Conservation (phyloP, 2,113 vertebrate species). For the Seriola rivoliana region DNA sequence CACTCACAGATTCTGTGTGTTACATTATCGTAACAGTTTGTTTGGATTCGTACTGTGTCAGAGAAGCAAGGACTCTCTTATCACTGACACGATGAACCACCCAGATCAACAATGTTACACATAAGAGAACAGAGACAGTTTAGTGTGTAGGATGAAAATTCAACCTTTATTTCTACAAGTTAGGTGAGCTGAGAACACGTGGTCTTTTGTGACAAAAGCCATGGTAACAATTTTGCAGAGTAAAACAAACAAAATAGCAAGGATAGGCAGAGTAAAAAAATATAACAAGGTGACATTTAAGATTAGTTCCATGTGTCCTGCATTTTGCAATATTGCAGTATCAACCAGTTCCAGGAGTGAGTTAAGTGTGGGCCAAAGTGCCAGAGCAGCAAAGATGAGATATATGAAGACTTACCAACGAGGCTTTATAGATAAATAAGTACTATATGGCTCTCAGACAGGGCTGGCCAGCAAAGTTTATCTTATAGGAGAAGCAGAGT, state of each 20-base stretch:
- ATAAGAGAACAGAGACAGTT: background rate
- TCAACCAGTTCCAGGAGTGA: background rate
- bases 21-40: slow-evolving; percentile 6
- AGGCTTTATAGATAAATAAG: background rate
- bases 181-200: background rate
- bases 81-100: slow-evolving; percentile 17
- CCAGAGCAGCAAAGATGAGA: background rate
- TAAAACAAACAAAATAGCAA: background rate
- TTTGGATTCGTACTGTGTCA: slow-evolving; percentile 3
- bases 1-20: background rate
- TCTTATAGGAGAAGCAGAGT: slow-evolving; percentile 1
- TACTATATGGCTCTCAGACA: background rate
- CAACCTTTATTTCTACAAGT: background rate
- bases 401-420: background rate
- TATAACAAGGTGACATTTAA: background rate
- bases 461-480: background rate
- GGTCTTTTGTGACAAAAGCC: background rate
- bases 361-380: background rate
- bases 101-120: slow-evolving; percentile 35
- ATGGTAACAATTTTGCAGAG: too few relatives aligned
- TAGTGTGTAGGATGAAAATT: background rate
- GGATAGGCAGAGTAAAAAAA: background rate
- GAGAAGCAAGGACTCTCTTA: slow-evolving; percentile 23
- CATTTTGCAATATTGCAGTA: background rate
- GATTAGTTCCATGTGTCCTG: background rate